These are phyloP conservation scores for Tenebrosternarchus preto DNA, from an alignment of 2,113 vertebrate genomes.

Conservation along the genomic window DNA sequence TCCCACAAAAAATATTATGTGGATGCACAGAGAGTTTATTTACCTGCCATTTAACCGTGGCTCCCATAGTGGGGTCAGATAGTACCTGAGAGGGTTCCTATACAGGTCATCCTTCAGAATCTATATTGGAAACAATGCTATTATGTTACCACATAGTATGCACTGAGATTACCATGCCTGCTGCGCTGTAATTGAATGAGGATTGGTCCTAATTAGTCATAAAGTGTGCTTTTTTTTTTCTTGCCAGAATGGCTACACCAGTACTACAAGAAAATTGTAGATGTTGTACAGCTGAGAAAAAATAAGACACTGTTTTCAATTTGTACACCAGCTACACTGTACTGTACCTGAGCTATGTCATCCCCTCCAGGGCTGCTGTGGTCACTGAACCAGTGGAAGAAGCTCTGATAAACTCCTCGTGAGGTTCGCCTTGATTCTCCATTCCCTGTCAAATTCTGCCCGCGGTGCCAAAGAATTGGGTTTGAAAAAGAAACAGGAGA, in stretches of 20 bases:
- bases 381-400: slow-evolving; percentile 81
- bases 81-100: slow-evolving; percentile 78
- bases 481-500: slow-evolving; percentile 76
- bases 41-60: slow-evolving; percentile 79
- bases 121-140: slow-evolving; percentile 49
- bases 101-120: slow-evolving; percentile 79
- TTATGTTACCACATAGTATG: neutral
- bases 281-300: neutral
- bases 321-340: neutral
- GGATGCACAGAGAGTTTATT: neutral
- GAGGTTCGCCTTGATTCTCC: slow-evolving; percentile 69
- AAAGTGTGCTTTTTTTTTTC: neutral
- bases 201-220: neutral
- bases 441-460: slow-evolving; percentile 74
- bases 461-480: slow-evolving; percentile 77
- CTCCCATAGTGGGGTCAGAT: slow-evolving; percentile 79
- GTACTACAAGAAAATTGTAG: neutral
- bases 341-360: slow-evolving; percentile 75
- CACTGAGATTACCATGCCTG: neutral
- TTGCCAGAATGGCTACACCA: neutral
- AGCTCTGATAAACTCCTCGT: slow-evolving; percentile 75
- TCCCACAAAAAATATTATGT: neutral
- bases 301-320: neutral
- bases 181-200: neutral
- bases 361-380: slow-evolving; percentile 76